Conservation (phyloP, 2,113 vertebrate genomes). For the Panthera tigris region DNA sequence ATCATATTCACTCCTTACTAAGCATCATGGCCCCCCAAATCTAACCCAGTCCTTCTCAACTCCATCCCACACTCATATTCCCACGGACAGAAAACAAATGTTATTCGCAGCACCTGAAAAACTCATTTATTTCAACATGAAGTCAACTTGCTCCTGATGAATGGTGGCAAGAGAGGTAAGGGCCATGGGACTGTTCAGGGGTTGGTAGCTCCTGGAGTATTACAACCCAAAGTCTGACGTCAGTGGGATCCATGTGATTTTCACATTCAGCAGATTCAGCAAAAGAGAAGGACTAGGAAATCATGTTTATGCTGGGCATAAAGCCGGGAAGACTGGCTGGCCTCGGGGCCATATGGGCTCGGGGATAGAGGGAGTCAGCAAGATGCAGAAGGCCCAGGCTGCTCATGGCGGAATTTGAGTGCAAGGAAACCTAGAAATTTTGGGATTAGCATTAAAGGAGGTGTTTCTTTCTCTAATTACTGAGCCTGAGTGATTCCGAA, state of each 20-base stretch:
- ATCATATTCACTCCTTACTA: neutral
- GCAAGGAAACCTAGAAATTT: neutral
- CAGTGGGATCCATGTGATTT: neutral
- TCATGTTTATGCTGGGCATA: neutral
- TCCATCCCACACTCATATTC: neutral
- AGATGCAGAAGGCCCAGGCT: neutral
- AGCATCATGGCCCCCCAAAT: neutral
- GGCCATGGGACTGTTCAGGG: neutral
- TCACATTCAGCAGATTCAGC: neutral
- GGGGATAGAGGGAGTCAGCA: neutral
- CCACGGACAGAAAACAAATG: neutral
- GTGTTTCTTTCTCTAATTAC: neutral
- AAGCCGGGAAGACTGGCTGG: neutral
- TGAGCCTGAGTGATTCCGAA: constrained; percentile 9
- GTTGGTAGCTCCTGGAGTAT: neutral
- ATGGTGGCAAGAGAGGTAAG: neutral
- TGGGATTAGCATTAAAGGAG: neutral
- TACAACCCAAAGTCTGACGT: neutral
- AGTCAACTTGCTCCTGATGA: neutral
- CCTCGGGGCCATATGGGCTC: neutral
- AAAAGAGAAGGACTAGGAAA: neutral
- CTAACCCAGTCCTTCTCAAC: neutral
- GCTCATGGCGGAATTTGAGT: neutral
- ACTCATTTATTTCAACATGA: constrained; percentile 57
- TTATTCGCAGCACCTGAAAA: neutral